Base-by-base conservation (phyloP, 2,888 invertebrate genomes). In the Hermaeophaga mercurialis region DNA sequence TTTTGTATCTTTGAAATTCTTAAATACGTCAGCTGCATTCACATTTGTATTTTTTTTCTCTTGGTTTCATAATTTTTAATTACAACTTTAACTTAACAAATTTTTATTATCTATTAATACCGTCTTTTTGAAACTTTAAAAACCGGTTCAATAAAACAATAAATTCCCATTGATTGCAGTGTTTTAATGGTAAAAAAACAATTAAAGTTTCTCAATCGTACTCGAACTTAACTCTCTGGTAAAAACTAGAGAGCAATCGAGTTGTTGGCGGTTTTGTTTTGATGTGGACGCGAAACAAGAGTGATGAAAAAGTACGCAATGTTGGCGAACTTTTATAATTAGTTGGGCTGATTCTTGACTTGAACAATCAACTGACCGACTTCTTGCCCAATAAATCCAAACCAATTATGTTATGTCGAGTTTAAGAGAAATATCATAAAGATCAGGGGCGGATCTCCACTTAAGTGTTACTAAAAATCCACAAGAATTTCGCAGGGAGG, bases 191-290 rank as follows among this genome's bases (percentile, higher is more conserved):
- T 22, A 44, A 26, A 15, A 44, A 22, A 26, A 15, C 36, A 36
- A 36, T 36, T 36, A 36, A 36, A 36, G 8, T 36, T 36, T 15
- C 36, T 1, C 36, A 36, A 36, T 36, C 8, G 44, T 6, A 39
- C 19, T 39, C 12, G 11, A 19, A 39, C 28, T 7, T n/a, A 24
- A 28, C 17, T 9, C 11, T 15, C 14, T 44, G 44, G 31, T 28
- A 44, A 28, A 44, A 24, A 24, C 3, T 14, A 4, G 33, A 14
- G 9, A 24, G 4, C 28, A n/a, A 36, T 36, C 24, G 28, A 19
- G 11, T 36, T 19, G 48, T 48, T 48, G 48, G 48, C 48, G 39
- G 48, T 48, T 48, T 33, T 48, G 26, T 48, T 38, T 48, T 48
- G 48, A 38, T 39, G n/a, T n/a, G n/a, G n/a, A n/a, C n/a, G n/a